A percentile compares a stretch with the other conserved stretches of the same genome.
phyloP scores from a whole-genome alignment of 1,140 invertebrate genomes.

The Drosophila mojavensis region DNA sequence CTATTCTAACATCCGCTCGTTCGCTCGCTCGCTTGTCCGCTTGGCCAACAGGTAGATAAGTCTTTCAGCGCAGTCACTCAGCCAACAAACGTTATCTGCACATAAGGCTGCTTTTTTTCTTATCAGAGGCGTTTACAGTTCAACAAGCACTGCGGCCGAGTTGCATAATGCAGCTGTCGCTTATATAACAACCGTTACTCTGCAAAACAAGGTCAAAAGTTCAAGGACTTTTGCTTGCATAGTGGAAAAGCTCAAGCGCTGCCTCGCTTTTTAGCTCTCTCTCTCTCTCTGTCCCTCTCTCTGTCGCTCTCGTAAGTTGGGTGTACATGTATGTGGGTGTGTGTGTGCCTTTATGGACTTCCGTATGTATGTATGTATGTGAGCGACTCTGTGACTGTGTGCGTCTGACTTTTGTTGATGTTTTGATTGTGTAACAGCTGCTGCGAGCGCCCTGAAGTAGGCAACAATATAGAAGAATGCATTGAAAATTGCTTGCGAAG shows the following conservation, averaged over 20 bases:
- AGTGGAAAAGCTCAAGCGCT: slow-evolving; percentile 52
- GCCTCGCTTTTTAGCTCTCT: too few species aligned
- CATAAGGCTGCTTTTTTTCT: slow-evolving; percentile 1
- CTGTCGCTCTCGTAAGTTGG: too few species aligned
- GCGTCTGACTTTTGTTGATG: slow-evolving; percentile 52
- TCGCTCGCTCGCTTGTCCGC: slow-evolving; percentile 2
- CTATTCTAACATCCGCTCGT: slow-evolving; percentile 1
- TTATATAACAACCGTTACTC: slow-evolving; percentile 52
- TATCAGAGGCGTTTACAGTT: slow-evolving; percentile 42
- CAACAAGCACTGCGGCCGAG: slow-evolving; percentile 35
- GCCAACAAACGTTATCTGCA: slow-evolving; percentile 44
- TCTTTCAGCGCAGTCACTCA: background rate
- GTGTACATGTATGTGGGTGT: background rate
- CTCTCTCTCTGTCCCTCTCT: too few species aligned
- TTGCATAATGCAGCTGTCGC: slow-evolving; percentile 63
- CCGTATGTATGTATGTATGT: slow-evolving; percentile 14
- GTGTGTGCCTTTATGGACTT: background rate
- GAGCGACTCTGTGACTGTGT: background rate
- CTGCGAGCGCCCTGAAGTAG: slow-evolving; percentile 48
- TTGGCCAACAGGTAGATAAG: slow-evolving; percentile 49
- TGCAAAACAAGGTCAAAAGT: slow-evolving; percentile 75
- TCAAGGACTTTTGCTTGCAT: slow-evolving; percentile 62
- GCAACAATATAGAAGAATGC: slow-evolving; percentile 31
- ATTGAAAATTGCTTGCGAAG: background rate
- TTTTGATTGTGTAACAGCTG: slow-evolving; percentile 66